Base-by-base conservation (phyloP, 2,113 vertebrate genomes). In the Etheostoma spectabile region DNA sequence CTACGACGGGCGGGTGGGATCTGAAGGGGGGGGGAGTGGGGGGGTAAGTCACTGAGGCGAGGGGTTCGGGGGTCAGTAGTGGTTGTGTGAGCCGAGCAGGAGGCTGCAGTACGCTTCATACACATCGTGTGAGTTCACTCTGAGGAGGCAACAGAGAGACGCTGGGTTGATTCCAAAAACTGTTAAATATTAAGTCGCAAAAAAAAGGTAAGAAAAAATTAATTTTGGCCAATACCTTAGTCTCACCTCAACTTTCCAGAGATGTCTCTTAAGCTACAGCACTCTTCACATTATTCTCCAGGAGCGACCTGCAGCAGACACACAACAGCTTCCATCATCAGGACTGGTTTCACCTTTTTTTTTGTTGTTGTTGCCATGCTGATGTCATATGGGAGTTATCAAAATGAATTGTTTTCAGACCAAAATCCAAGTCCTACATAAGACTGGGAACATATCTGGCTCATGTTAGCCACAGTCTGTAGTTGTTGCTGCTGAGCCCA, bases 261-360 rank as follows among this genome's bases (percentile, higher is more conserved):
- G 84, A 30, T 30, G 62, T 80, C 56, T 65, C 73, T 87, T 79
- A 86, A 24, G 87, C 85, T 53, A 92, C 69, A 79, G 88, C 88
- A 19, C 38, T 91, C 70, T 92, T 95, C 84, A 94, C 73, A 84
- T 94, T 95, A 81, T 95, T 95, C 78, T 95, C 95, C 77, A 91
- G 45, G 66, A 94, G 91, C 5, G 88, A 88, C 92, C 95, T 96
- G 74, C 3, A 63, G 74, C 13, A 66, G 79, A 89, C 11, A 74
- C 35, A 89, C 16, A 62, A 74, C 0, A 67, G 16, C 22, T 11
- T 38, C 56, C 8, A 61, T 59, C 8, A 79, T 19, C 53, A 76
- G 61, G 1, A 45, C 4, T 38, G 0, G 8, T 38, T 38, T 38
- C 38, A 10, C 38, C 38, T 10, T 38, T 38, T 7, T 8, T 8